Percentiles rank a stretch among this genome's conserved stretches.
Conservation (phyloP, 1,140 invertebrate species). For the Drosophila guanche region DNA sequence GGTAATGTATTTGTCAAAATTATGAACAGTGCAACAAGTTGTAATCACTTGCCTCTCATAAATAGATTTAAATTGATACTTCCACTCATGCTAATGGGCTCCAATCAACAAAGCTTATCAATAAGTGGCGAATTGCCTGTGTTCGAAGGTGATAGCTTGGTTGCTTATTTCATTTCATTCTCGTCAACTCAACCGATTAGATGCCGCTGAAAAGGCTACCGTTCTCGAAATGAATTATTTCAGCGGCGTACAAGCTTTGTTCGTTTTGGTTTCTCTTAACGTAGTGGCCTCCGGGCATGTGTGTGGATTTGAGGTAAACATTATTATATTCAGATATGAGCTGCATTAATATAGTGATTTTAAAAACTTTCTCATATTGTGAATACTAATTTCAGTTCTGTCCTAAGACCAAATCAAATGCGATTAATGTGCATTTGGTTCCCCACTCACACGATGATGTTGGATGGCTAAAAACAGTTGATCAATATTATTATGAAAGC, state of each 20-base stretch:
- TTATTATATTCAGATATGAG: not conserved
- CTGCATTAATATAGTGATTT: not conserved
- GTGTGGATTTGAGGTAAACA: conserved; percentile 64
- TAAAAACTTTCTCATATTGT: not conserved
- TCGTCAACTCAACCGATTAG: conserved; percentile 30
- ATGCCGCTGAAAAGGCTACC: conserved; percentile 3
- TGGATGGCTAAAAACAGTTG: conserved; percentile 96
- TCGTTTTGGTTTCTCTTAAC: conserved; percentile 20
- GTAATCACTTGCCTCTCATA: conserved; percentile 30
- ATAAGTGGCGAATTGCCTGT: conserved; percentile 34
- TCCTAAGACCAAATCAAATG: conserved; percentile 85
- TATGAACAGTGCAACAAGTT: conserved; percentile 15
- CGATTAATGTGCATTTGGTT: conserved; percentile 93
- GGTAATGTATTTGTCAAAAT: not conserved
- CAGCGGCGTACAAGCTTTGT: conserved; percentile 11
- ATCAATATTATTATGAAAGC: conserved; percentile 95
- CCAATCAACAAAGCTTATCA: conserved; percentile 36
- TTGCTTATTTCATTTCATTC: conserved; percentile 23
- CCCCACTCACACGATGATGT: conserved; percentile 95
- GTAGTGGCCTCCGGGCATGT: conserved; percentile 10
- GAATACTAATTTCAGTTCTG: conserved; percentile 84
- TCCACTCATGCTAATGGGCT: conserved; percentile 25
- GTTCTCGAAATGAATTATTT: conserved; percentile 38
- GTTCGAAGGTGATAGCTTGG: conserved; percentile 22
- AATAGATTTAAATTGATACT: conserved; percentile 54